Conservation (phyloP, 2,797 vertebrate genomes). For the Neomorphus geoffroyi region DNA sequence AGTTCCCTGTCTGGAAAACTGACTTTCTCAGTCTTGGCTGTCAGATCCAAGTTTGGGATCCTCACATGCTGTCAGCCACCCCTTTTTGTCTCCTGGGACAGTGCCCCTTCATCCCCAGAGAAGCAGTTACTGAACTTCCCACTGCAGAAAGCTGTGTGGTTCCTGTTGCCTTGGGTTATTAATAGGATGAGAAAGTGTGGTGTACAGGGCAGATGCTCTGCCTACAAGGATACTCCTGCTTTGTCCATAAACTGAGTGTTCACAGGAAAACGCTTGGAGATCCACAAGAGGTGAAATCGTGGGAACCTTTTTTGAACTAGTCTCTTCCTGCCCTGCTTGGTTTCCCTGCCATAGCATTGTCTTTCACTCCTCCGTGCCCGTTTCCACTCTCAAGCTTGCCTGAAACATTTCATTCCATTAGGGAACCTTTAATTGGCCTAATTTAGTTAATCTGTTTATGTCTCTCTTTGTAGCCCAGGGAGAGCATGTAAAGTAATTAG, state of each 20-base stretch:
- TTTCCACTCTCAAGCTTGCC: constrained; percentile 51
- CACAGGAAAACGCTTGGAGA: background rate
- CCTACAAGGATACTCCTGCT: background rate
- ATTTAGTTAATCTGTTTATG: constrained; percentile 75
- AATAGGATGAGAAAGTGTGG: background rate
- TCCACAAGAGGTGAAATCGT: background rate
- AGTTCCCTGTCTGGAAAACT: background rate
- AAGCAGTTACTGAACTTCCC: background rate
- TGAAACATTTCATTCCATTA: constrained; percentile 73
- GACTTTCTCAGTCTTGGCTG: background rate
- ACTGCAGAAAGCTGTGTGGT: background rate
- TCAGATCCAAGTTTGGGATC: background rate
- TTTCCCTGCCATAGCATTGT: background rate
- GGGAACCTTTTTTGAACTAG: background rate
- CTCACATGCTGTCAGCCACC: rapidly evolving
- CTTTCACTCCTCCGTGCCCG: constrained; percentile 26
- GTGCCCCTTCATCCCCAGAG: background rate
- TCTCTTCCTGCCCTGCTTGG: background rate
- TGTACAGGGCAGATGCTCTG: background rate
- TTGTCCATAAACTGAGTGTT: background rate
- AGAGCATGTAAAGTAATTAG: constrained; percentile 72
- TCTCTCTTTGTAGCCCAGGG: constrained; percentile 68
- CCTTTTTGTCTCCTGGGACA: background rate
- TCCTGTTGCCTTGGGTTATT: background rate
- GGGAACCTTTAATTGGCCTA: constrained; percentile 74